Evolutionary conservation across 2,797 vertebrate species (phyloP).

Genomic region (Argentina silus): DNA sequence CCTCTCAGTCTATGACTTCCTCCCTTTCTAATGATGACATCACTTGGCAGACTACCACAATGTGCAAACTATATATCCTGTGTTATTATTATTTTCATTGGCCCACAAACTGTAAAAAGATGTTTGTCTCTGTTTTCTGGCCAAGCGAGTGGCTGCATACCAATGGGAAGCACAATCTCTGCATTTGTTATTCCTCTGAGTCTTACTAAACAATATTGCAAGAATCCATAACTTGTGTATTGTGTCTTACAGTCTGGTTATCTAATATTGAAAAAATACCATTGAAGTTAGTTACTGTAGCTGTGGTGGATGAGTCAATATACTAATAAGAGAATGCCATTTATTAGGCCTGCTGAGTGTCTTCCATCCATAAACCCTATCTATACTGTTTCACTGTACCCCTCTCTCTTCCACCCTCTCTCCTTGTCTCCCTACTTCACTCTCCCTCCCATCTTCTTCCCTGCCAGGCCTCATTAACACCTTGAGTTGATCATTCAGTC

Average conservation of each 20-base stretch:
- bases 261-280: too few relatives aligned
- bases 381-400: neutral
- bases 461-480: neutral
- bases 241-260: too few relatives aligned
- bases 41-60: neutral
- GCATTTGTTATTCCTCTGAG: too few relatives aligned
- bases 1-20: slow-evolving; percentile 4
- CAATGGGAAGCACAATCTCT: too few relatives aligned
- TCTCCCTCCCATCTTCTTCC: neutral
- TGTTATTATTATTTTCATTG: neutral
- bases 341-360: too few relatives aligned
- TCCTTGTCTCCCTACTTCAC: neutral
- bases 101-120: neutral
- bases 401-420: neutral
- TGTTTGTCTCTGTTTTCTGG: neutral
- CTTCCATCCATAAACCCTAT: neutral
- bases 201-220: too few relatives aligned
- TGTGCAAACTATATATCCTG: neutral
- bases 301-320: too few relatives aligned
- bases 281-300: too few relatives aligned
- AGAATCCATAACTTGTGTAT: too few relatives aligned
- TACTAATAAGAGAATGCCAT: too few relatives aligned
- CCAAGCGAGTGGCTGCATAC: neutral
- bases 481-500: neutral
- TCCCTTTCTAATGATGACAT: neutral